Evolutionary conservation across 2,888 invertebrate species (phyloP).

Genomic region (Parapristionchus giblindavisi): DNA sequence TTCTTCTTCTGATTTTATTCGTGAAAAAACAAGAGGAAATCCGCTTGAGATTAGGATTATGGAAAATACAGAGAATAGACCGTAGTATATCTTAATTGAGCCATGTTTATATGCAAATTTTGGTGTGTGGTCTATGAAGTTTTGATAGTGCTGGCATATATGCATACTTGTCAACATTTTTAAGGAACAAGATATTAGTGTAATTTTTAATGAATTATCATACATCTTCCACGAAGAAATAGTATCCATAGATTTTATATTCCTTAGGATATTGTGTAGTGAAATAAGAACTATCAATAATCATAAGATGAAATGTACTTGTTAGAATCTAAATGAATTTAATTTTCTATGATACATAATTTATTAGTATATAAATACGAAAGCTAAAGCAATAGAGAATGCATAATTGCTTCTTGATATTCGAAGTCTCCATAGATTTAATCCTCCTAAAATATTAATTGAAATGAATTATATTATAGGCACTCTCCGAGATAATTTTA

Average conservation of each 20-base stretch:
- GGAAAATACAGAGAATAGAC: not conserved
- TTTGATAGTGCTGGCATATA: no score
- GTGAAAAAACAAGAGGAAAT: not conserved
- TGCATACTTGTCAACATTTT: no score
- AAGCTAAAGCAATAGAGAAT: not conserved
- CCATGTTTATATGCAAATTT: no score
- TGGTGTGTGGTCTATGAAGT: no score
- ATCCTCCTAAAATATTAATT: not conserved
- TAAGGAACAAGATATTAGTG: no score
- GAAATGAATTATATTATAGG: not conserved
- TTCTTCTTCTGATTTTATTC: not conserved
- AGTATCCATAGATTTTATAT: constrained; percentile 5
- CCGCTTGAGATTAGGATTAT: not conserved
- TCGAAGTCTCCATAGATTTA: constrained; percentile 1
- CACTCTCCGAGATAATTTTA: no score
- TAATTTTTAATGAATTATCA: no score
- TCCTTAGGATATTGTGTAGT: not conserved
- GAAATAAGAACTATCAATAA: not conserved
- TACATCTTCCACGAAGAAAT: constrained; percentile 15
- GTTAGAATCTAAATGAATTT: not conserved
- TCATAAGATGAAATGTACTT: not conserved
- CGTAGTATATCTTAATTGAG: not conserved
- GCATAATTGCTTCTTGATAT: not conserved
- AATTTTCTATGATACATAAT: no score
- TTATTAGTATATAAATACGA: not conserved